Conservation (phyloP, 2,113 vertebrate genomes). For the Scalopus aquaticus region DNA sequence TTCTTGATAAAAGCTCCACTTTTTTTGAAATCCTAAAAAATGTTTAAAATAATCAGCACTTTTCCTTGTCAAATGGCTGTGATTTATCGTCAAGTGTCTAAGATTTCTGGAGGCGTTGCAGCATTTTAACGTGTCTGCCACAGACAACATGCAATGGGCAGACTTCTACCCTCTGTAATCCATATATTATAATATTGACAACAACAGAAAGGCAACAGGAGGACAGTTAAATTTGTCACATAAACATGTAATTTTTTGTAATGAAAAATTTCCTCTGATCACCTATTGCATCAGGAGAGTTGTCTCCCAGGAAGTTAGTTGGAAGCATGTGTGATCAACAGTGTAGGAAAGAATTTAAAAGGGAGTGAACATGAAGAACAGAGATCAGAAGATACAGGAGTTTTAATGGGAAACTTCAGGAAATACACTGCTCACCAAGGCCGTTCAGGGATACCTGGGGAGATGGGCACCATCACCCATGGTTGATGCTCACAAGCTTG, state of each 20-base stretch:
- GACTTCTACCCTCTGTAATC: not conserved
- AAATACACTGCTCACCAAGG: not conserved
- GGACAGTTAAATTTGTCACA: not conserved
- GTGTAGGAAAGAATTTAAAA: not conserved
- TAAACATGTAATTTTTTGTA: not conserved
- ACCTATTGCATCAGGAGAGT: not conserved
- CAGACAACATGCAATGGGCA: not conserved
- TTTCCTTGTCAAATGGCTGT: conserved; percentile 49
- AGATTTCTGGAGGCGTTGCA: conserved; percentile 6
- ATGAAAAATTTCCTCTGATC: not conserved
- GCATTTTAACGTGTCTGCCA: conserved; percentile 14
- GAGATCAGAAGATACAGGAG: not conserved
- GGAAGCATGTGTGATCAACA: not conserved
- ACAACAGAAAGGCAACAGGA: not conserved
- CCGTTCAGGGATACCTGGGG: not conserved
- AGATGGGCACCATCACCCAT: not conserved
- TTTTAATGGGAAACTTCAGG: not conserved
- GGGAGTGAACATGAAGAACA: too few relatives aligned
- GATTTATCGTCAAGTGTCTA: conserved; percentile 49
- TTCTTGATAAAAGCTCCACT: conserved; percentile 30
- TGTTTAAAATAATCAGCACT: conserved; percentile 34
- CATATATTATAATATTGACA: conserved; percentile 24
- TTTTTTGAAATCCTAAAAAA: conserved; percentile 49
- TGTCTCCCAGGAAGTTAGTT: not conserved
- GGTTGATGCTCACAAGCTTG: not conserved